Evolutionary conservation across 2,113 vertebrate genomes (phyloP).

Genomic region (Ornithorhynchus anatinus): DNA sequence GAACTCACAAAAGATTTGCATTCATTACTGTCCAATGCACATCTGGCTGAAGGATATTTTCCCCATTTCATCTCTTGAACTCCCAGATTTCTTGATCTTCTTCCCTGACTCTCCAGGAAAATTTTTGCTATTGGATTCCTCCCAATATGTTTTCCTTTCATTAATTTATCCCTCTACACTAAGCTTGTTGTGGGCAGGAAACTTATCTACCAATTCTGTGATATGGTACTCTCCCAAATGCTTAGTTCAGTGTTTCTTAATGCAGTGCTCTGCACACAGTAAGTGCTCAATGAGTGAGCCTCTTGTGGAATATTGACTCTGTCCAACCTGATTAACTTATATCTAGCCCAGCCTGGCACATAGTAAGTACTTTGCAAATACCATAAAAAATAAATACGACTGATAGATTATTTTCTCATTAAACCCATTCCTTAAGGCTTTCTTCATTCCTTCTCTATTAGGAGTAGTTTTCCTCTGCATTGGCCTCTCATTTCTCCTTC

Average conservation of each 20-base stretch:
- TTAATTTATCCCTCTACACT: no score
- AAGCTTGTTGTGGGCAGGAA: no score
- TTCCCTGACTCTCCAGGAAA: not conserved
- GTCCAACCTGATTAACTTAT: no score
- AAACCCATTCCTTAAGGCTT: not conserved
- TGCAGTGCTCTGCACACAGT: no score
- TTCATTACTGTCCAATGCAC: constrained; percentile 14
- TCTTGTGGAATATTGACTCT: no score
- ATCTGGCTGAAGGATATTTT: not conserved
- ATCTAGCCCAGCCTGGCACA: no score
- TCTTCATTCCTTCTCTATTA: not conserved
- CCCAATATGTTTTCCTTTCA: not conserved
- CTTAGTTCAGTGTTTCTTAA: no score
- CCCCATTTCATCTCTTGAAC: constrained; percentile 15
- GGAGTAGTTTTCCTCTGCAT: not conserved
- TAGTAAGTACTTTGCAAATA: no score
- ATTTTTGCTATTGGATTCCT: constrained; percentile 3
- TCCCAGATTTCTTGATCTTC: not conserved
- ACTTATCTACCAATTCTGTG: no score
- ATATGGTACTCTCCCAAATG: no score
- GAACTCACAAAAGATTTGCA: not conserved
- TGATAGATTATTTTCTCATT: not conserved
- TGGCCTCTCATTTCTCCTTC: constrained; percentile 19
- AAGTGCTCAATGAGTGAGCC: no score
- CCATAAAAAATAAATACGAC: no score